Conservation (phyloP, 2,113 vertebrate genomes). For the Nothoprocta perdicaria region DNA sequence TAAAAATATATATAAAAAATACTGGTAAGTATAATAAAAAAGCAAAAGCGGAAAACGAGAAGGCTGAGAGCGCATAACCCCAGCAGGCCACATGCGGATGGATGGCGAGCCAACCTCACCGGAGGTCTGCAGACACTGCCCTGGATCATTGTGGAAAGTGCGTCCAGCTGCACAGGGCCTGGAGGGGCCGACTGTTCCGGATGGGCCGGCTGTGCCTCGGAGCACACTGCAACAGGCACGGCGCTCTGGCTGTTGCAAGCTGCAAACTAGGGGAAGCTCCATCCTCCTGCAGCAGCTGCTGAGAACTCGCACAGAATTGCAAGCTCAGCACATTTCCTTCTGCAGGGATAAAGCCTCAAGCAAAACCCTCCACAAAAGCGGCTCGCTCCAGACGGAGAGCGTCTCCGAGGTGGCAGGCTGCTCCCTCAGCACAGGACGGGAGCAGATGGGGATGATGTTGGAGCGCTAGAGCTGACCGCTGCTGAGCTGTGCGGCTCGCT, state of each 20-base stretch:
- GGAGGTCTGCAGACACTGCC: not conserved
- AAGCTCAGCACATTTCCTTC: not conserved
- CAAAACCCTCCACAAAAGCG: not conserved
- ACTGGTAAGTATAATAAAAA: not conserved
- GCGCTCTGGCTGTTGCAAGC: not conserved
- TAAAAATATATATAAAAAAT: too few species aligned
- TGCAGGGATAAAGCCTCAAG: not conserved
- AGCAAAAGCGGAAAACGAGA: not conserved
- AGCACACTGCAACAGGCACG: not conserved
- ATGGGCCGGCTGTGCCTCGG: not conserved
- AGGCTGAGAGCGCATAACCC: not conserved
- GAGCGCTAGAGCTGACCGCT: not conserved
- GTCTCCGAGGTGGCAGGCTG: not conserved
- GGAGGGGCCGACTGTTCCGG: not conserved
- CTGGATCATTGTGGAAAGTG: not conserved
- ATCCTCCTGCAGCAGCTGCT: not conserved
- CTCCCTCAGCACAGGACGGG: constrained; percentile 28
- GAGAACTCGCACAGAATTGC: not conserved
- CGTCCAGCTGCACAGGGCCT: not conserved
- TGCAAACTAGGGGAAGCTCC: not conserved
- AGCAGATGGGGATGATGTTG: constrained; percentile 21
- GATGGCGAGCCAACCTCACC: not conserved
- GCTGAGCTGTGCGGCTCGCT: not conserved
- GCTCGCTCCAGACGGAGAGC: not conserved
- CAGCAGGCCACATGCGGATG: not conserved